Percentiles rank a stretch among this genome's conserved stretches.
Evolutionary conservation across 2,797 vertebrate genomes (phyloP).

Genomic region (Molossus alvarezi): DNA sequence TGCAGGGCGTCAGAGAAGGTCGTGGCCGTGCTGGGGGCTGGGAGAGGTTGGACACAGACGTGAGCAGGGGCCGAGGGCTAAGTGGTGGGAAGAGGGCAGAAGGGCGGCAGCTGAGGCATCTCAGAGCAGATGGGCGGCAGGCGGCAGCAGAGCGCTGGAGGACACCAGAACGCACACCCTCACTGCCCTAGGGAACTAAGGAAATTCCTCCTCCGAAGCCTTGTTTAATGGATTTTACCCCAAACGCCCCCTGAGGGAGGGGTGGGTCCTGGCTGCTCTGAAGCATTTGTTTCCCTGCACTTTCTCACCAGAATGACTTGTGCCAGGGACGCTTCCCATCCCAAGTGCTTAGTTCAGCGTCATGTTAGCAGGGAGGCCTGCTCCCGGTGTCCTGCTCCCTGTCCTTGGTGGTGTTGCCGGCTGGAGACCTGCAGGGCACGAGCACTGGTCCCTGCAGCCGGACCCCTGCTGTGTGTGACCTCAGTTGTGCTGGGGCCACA

Average conservation of each 20-base stretch:
- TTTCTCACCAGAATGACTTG: not conserved
- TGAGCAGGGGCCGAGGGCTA: not conserved
- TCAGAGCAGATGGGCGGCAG: not conserved
- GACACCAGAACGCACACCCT: accelerated
- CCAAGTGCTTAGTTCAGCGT: not conserved
- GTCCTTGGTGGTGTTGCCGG: accelerated
- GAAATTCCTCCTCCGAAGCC: not conserved
- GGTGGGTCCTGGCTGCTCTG: not conserved
- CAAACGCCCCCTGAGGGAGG: no score
- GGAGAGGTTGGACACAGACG: accelerated
- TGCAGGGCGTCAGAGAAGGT: not conserved
- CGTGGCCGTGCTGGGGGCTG: accelerated
- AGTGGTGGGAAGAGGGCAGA: not conserved
- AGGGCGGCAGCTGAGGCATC: accelerated
- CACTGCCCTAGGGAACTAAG: no score
- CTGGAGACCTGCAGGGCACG: not conserved
- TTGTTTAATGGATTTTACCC: not conserved
- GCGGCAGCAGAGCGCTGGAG: accelerated
- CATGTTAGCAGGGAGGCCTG: not conserved
- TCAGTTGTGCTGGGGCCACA: not conserved
- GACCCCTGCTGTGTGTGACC: accelerated
- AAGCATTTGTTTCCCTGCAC: accelerated
- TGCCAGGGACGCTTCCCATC: not conserved
- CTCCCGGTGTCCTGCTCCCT: accelerated
- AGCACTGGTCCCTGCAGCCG: not conserved